These are phyloP conservation scores for Oriolus oriolus DNA, from an alignment of 2,113 vertebrate species.

Conservation along the genomic window DNA sequence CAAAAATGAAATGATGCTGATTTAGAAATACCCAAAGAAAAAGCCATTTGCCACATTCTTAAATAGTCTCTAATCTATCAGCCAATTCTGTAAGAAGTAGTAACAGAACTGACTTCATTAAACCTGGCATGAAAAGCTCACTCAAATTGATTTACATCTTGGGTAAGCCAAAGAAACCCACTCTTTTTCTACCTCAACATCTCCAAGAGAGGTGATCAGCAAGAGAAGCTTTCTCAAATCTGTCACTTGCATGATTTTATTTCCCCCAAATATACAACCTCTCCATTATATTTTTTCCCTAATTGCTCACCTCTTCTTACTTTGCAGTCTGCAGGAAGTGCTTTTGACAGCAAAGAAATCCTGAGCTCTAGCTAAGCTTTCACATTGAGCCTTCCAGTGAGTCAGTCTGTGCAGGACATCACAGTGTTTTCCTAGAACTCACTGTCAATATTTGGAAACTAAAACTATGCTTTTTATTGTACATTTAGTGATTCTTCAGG, in stretches of 20 bases:
- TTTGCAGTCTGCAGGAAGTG: neutral
- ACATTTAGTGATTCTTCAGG: neutral
- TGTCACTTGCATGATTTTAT: accelerated
- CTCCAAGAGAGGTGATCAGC: neutral
- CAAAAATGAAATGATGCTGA: neutral
- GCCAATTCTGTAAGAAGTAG: neutral
- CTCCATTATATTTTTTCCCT: too few relatives aligned
- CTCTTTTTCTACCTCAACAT: neutral
- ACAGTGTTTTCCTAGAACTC: neutral
- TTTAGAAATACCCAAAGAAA: neutral
- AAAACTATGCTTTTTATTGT: neutral
- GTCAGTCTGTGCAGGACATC: neutral
- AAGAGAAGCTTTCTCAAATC: neutral
- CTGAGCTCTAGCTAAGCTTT: neutral
- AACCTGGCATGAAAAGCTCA: neutral
- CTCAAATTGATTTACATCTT: neutral
- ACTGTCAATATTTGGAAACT: neutral
- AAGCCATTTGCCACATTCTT: neutral
- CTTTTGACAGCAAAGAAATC: neutral
- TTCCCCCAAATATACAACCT: neutral
- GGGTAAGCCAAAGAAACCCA: neutral
- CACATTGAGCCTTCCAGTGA: neutral
- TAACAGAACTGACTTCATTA: neutral
- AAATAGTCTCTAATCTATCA: neutral
- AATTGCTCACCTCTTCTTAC: neutral